Conservation (phyloP, 2,888 invertebrate genomes). For the Erebia aethiops region DNA sequence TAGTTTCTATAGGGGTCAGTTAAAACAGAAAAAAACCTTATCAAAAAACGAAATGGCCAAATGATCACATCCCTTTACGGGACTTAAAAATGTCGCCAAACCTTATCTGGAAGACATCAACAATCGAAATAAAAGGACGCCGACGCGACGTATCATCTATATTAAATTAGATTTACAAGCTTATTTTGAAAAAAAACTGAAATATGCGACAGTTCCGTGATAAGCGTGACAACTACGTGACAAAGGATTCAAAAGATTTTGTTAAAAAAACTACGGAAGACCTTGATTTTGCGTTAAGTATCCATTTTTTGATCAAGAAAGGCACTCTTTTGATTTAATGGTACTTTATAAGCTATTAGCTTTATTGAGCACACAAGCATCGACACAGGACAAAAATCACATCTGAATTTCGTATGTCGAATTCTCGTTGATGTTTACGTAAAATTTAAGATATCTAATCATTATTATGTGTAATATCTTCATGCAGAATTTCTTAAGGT, state of each 20-base stretch:
- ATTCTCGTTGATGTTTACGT: too few relatives aligned
- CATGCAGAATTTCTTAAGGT: too few relatives aligned
- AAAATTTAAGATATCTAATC: too few relatives aligned
- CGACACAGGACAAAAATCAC: too few relatives aligned
- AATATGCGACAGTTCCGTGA: slow-evolving; percentile 41
- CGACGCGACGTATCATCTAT: slow-evolving; percentile 45
- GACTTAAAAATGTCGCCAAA: slow-evolving; percentile 45
- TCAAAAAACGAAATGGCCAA: slow-evolving; percentile 34
- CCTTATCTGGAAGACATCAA: slow-evolving; percentile 56
- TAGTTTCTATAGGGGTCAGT: background rate
- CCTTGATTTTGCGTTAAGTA: slow-evolving; percentile 27
- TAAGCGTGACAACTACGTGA: slow-evolving; percentile 41
- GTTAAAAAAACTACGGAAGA: slow-evolving; percentile 5
- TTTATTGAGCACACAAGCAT: too few relatives aligned
- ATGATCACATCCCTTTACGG: slow-evolving; percentile 40
- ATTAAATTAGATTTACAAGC: slow-evolving; percentile 61
- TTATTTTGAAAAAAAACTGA: slow-evolving; percentile 52
- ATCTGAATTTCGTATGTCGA: too few relatives aligned
- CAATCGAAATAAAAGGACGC: slow-evolving; percentile 50
- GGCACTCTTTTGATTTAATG: background rate
- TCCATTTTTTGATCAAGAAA: background rate
- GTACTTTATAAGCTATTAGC: too few relatives aligned
- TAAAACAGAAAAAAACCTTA: slow-evolving; percentile 23
- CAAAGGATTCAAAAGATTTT: slow-evolving; percentile 27
- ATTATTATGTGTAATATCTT: too few relatives aligned